These are phyloP conservation scores for Charadrius vociferus DNA, from an alignment of 2,113 vertebrate species.

Conservation along the genomic window DNA sequence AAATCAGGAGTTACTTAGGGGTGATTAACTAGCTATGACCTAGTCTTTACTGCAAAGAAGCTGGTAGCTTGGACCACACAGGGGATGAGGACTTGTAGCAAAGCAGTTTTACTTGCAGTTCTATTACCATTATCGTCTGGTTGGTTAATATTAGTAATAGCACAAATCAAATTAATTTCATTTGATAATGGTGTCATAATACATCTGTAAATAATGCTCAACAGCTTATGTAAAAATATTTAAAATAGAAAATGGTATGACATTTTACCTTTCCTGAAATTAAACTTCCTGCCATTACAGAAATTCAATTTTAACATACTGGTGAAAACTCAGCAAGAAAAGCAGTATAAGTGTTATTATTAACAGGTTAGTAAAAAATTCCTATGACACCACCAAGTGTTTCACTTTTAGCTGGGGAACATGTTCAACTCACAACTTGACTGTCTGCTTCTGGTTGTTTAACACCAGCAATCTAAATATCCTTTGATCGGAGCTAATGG, in stretches of 20 bases:
- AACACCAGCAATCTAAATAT: background rate
- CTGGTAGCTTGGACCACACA: background rate
- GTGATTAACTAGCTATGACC: background rate
- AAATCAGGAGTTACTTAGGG: background rate
- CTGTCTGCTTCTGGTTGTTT: background rate
- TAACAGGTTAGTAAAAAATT: background rate
- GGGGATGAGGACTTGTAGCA: background rate
- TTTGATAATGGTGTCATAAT: background rate
- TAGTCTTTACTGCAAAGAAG: background rate
- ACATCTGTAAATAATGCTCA: background rate
- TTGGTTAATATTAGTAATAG: background rate
- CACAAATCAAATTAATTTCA: background rate
- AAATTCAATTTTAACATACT: background rate
- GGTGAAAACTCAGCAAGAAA: background rate
- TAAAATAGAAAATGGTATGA: background rate
- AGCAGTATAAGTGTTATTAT: background rate
- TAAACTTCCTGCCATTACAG: background rate
- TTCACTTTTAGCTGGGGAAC: background rate
- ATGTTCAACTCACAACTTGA: background rate
- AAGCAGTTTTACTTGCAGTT: background rate
- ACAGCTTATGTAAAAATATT: background rate
- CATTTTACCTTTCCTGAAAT: background rate
- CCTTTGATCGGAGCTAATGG: background rate
- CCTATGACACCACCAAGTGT: background rate
- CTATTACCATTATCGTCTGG: background rate